Evolutionary conservation across 2,888 invertebrate genomes (phyloP), one percentile per base, ranked within the genome.

Genomic region (Drosophila stalkeri): DNA sequence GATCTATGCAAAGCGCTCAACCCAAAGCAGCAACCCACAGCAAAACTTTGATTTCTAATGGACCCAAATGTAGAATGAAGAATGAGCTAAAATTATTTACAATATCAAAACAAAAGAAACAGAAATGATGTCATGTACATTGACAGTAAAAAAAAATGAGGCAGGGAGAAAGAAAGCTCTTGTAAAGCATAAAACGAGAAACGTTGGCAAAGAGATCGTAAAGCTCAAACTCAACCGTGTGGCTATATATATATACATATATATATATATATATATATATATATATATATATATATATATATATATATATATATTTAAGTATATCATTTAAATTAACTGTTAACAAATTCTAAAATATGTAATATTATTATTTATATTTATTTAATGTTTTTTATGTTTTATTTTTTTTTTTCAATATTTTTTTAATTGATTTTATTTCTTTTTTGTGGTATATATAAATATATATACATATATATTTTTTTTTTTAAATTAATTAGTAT

Each of bases 81-180:
- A 62, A 61, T 44, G 43, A 49, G 20, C 31, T 46, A 68, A 61
- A 57, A 67, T 57, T 54, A 41, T 61, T 37, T 5, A 16, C 5
- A 54, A 37, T 37, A 35, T 1, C 3, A 11, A 27, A 54, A n/a
- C n/a, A 54, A 27, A 54, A 39, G 14, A 64, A 23, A 3, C 9
- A 7, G 31, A 68, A 80, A 69, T 82, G 77, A 74, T 81, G 82
- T 81, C 72, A 78, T 75, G 63, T 63, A 27, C 52, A 59, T 51
- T 20, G 51, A 23, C 11, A 5, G 47, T 64, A 6, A 16, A 20
- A 18, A 18, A 33, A 6, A 18, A 39, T n/a, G n/a, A n/a, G n/a
- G 57, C 20, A 44, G n/a, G 9, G 35, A n/a, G 33, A 62, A 55
- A 77, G 69, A 76, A 69, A 77, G 74, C 59, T 37, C 23, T 43